Evolutionary conservation across 2,888 invertebrate genomes (phyloP).

Genomic region (Caenorhabditis sp.): DNA sequence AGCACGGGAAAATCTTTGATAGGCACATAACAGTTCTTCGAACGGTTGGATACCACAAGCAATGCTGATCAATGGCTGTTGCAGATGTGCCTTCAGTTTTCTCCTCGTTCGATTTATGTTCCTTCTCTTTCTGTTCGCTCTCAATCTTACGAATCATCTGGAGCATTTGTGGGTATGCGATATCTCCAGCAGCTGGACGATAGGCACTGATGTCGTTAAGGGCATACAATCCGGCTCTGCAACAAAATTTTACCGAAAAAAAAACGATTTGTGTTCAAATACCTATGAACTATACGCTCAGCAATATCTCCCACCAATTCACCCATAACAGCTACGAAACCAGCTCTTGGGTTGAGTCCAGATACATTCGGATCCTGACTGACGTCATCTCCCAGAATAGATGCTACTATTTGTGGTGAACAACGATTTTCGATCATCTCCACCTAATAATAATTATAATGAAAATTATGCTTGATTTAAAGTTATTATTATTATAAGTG

Average conservation of each 20-base stretch:
- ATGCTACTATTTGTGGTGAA: slow-evolving; percentile 65
- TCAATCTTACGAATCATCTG: slow-evolving; percentile 92
- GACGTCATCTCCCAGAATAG: slow-evolving; percentile 66
- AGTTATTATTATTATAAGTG: too few relatives aligned
- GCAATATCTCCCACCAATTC: slow-evolving; percentile 89
- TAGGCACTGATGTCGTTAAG: slow-evolving; percentile 91
- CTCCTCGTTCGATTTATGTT: slow-evolving; percentile 15
- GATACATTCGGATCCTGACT: slow-evolving; percentile 25
- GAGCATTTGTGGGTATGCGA: slow-evolving; percentile 97
- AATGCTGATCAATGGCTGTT: slow-evolving; percentile 94
- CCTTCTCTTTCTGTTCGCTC: slow-evolving; percentile 65
- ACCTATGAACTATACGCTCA: slow-evolving; percentile 94
- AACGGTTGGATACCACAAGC: slow-evolving; percentile 99
- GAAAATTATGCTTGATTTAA: background rate
- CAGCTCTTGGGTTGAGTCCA: slow-evolving; percentile 78
- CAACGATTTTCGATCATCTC: slow-evolving; percentile 85
- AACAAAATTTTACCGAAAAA: background rate
- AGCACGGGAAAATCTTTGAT: slow-evolving; percentile 93
- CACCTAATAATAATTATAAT: slow-evolving; percentile 84
- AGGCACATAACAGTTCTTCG: slow-evolving; percentile 94
- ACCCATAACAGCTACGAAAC: slow-evolving; percentile 81
- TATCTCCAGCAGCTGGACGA: slow-evolving; percentile 93
- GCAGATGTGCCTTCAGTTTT: slow-evolving; percentile 82
- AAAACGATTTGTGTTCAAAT: background rate
- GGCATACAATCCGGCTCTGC: slow-evolving; percentile 88